These are phyloP conservation scores for Psittacus erithacus DNA, from an alignment of 2,113 vertebrate species.

Conservation along the genomic window DNA sequence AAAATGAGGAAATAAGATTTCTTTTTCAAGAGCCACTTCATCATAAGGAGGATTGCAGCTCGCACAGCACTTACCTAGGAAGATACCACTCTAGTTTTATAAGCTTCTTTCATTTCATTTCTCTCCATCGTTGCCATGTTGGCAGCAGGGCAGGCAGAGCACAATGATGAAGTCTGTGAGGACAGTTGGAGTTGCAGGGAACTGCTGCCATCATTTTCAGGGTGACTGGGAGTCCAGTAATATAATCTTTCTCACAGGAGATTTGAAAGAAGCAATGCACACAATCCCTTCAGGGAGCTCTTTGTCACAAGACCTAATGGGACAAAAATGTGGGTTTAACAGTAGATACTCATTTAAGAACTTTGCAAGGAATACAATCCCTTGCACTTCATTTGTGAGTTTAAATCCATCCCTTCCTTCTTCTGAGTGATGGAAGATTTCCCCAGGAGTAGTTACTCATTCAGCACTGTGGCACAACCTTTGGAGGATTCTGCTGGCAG, in stretches of 20 bases:
- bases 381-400: not conserved
- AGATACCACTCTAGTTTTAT: not conserved
- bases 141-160: fast-evolving
- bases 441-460: not conserved
- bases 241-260: not conserved
- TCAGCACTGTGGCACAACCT: not conserved
- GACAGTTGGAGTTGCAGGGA: not conserved
- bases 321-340: not conserved
- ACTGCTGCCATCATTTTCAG: not conserved
- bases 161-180: not conserved
- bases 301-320: not conserved
- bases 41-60: not conserved
- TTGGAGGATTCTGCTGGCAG: not conserved
- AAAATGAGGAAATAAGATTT: not conserved
- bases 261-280: not conserved
- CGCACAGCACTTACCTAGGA: not conserved
- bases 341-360: not conserved
- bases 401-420: not conserved
- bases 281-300: not conserved
- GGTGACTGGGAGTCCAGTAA: not conserved
- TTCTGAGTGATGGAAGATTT: not conserved
- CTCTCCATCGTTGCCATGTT: not conserved
- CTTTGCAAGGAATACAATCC: not conserved
- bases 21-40: not conserved
- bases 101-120: not conserved